These are phyloP conservation scores for Imbricaverruca yamaguchii DNA, from an alignment of 2,888 invertebrate genomes.

Conservation along the genomic window DNA sequence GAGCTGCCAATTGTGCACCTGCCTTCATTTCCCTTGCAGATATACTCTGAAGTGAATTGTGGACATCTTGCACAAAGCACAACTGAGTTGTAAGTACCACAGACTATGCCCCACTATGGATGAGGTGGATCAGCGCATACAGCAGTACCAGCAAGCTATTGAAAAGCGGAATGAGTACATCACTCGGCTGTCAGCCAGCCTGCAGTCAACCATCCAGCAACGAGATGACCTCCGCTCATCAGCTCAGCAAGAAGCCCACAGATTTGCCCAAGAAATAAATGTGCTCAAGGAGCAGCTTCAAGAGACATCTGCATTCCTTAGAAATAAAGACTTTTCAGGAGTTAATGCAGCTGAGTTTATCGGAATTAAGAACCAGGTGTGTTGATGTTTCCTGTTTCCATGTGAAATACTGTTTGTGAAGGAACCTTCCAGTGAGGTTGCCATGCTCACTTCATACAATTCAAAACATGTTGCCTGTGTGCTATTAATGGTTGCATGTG, in stretches of 20 bases:
- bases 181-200: not conserved
- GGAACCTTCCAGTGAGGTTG: too few species aligned
- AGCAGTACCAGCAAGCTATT: not conserved
- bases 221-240: not conserved
- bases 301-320: not conserved
- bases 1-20: too few species aligned
- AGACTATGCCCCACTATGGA: not conserved
- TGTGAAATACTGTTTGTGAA: too few species aligned
- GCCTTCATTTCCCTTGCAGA: too few species aligned
- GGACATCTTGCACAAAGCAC: too few species aligned
- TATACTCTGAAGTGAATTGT: too few species aligned
- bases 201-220: constrained; percentile 12
- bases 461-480: too few species aligned
- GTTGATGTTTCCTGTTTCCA: not conserved
- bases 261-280: not conserved
- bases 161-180: not conserved
- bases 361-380: not conserved
- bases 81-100: too few species aligned
- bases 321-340: constrained; percentile 3
- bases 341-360: not conserved
- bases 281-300: not conserved
- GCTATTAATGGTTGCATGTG: too few species aligned
- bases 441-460: too few species aligned
- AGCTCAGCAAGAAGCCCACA: not conserved
- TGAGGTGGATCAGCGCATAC: not conserved